Conservation (phyloP, 1,140 invertebrate genomes). For the Bombus waltoni region DNA sequence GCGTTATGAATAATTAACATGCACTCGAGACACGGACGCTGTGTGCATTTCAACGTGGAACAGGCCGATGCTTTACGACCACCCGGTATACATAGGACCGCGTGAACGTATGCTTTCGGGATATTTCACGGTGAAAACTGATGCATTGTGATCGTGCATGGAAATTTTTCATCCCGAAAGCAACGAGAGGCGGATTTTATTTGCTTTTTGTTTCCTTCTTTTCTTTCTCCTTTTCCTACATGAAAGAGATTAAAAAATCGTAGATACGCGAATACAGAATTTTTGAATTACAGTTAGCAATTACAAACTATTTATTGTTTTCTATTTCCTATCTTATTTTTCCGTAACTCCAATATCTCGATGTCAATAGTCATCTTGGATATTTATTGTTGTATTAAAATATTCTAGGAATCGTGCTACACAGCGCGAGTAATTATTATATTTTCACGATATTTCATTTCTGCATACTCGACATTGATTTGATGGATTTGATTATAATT, state of each 20-base stretch:
- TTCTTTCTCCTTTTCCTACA: neutral
- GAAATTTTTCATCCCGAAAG: neutral
- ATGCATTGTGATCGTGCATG: neutral
- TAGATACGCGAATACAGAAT: neutral
- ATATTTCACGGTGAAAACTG: neutral
- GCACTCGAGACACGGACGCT: constrained; percentile 12
- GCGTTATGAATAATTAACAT: constrained; percentile 46
- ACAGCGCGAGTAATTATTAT: too few species aligned
- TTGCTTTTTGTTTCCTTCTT: neutral
- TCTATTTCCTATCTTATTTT: too few species aligned
- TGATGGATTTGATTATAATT: too few species aligned
- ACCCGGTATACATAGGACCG: neutral
- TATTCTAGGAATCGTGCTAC: too few species aligned
- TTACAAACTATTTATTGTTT: too few species aligned
- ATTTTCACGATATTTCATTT: too few species aligned
- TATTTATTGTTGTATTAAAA: too few species aligned
- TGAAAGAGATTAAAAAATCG: neutral
- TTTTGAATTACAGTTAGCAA: neutral
- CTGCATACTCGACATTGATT: too few species aligned
- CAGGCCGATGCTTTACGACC: neutral
- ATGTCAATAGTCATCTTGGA: too few species aligned
- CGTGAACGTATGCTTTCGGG: neutral
- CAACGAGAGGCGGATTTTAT: neutral
- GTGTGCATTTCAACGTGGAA: neutral
- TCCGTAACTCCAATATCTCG: too few species aligned